Evolutionary conservation across 2,888 invertebrate genomes (phyloP), one percentile per base, ranked within the genome.

Genomic region (Tenthredo mesomela): DNA sequence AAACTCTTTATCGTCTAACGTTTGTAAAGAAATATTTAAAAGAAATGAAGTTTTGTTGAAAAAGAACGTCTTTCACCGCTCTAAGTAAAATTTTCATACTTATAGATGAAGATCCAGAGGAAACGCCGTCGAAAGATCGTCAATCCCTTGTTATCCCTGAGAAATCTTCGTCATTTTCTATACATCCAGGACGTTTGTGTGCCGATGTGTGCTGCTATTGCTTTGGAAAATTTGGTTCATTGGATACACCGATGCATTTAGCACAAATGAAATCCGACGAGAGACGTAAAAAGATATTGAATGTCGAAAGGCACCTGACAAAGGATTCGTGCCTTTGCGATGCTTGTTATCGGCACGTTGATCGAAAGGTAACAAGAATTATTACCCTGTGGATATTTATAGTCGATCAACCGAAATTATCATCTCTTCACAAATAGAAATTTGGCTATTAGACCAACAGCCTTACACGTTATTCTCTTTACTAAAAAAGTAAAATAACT

Each of bases 131-230:
- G 6, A 93, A 95, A 89, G 92, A 93, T 86, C 95, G 95, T 2
- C 94, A 95, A 84, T 95, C 95, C 88, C 95, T 97, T 89, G 96
- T 97, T 85, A 97, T 98, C 88, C 97, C 97, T 0, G 97, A 98
- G 93, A 97, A 97, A 93, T 97, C 97, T 0, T 97, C 97, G 10
- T 97, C 97, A 0, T 97, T 97, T 93, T 97, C 97, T 90, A 97
- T 97, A 89, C 97, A 97, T 93, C 97, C 97, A 0, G 97, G 96
- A 0, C 94, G 97, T 12, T 93, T 97, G 82, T 98, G 97, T 91
- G 96, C 96, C 92, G 97, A 97, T 93, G 97, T 97, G 89, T 98
- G 98, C 91, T 96, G 96, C 90, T 97, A 97, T 92, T 98, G 98
- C 91, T 97, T 97, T 85, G 97, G 97, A 12, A 97, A 97, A 93